A percentile compares a stretch with the other conserved stretches of the same genome.
Conservation (phyloP, 2,888 invertebrate species). For the Beris morrisii region DNA sequence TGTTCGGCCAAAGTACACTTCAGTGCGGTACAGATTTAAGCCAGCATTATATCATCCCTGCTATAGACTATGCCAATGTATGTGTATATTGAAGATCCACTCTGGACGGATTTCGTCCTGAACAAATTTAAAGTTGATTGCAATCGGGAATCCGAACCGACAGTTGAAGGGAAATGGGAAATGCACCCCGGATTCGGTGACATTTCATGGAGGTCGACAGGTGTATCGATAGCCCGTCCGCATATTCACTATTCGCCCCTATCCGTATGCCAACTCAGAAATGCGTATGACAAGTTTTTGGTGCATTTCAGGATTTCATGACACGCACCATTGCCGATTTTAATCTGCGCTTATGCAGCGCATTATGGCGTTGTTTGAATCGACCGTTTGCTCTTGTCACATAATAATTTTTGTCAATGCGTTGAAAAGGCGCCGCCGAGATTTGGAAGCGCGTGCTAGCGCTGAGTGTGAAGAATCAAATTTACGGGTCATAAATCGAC, state of each 20-base stretch:
- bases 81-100: too few species aligned
- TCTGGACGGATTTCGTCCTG: too few species aligned
- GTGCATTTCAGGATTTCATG: conserved; percentile 15
- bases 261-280: conserved; percentile 6
- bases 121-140: conserved; percentile 8
- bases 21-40: too few species aligned
- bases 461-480: too few species aligned
- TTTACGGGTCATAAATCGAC: too few species aligned
- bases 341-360: conserved; percentile 6
- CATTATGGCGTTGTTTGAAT: too few species aligned
- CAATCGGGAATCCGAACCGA: not conserved
- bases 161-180: conserved; percentile 1
- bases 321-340: conserved; percentile 13
- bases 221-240: conserved; percentile 6
- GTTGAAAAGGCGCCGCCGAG: too few species aligned
- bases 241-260: conserved; percentile 5
- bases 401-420: too few species aligned
- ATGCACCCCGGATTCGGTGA: not conserved
- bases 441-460: too few species aligned
- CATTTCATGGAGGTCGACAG: conserved; percentile 23
- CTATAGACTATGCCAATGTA: too few species aligned
- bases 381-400: too few species aligned
- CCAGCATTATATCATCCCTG: too few species aligned
- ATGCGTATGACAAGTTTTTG: conserved; percentile 2
- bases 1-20: conserved; percentile 2